These are phyloP conservation scores for Pocota personata DNA, from an alignment of 2,888 invertebrate genomes.

Conservation along the genomic window DNA sequence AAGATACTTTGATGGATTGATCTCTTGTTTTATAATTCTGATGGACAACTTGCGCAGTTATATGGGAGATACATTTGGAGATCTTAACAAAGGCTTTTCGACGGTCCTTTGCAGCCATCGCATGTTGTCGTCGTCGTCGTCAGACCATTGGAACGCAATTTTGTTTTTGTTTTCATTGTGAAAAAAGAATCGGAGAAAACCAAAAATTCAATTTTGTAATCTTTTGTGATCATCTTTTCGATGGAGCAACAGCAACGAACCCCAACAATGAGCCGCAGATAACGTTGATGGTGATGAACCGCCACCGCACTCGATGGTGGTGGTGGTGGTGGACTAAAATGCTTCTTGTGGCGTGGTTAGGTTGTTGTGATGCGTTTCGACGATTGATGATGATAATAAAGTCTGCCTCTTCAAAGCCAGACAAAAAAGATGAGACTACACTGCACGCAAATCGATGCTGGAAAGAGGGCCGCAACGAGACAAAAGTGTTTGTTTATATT, in stretches of 20 bases:
- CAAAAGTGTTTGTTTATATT: not conserved
- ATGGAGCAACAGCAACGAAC: constrained; percentile 30
- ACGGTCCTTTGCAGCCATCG: constrained; percentile 19
- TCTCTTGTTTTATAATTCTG: constrained; percentile 72
- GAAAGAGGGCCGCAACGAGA: not conserved
- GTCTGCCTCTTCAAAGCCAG: constrained; percentile 25
- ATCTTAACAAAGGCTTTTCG: constrained; percentile 56
- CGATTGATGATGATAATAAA: constrained; percentile 61
- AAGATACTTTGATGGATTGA: constrained; percentile 73
- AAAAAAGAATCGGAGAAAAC: constrained; percentile 47
- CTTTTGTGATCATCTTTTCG: constrained; percentile 70
- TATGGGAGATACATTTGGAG: constrained; percentile 49
- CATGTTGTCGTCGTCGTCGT: constrained; percentile 17
- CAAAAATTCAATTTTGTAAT: constrained; percentile 73
- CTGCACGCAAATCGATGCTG: constrained; percentile 34
- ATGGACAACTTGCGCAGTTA: constrained; percentile 71
- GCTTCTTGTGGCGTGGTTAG: constrained; percentile 38
- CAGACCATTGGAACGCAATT: constrained; percentile 53
- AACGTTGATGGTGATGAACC: constrained; percentile 69
- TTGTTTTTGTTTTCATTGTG: constrained; percentile 32
- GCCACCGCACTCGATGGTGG: constrained; percentile 43
- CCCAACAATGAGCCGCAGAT: constrained; percentile 55
- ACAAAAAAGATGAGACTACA: constrained; percentile 26
- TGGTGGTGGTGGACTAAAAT: constrained; percentile 21
- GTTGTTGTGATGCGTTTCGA: constrained; percentile 48